phyloP scores from a whole-genome alignment of 2,797 vertebrate genomes.

The Cossypha caffra region DNA sequence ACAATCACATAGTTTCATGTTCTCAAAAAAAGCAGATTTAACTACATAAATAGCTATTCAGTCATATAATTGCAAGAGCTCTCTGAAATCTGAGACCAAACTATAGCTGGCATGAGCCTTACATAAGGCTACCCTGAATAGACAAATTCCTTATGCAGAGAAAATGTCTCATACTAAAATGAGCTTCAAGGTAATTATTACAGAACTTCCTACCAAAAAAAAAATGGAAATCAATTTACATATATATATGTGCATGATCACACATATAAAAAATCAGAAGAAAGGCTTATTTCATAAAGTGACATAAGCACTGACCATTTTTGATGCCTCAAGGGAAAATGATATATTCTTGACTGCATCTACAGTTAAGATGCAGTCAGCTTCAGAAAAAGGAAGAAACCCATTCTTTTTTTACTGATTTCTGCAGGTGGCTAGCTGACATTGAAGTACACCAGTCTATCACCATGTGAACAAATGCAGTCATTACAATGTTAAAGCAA shows the following conservation, averaged over 20 bases:
- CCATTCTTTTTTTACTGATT: neutral
- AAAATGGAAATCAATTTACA: neutral
- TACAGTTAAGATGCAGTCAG: neutral
- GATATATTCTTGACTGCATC: neutral
- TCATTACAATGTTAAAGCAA: neutral
- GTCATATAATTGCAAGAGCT: neutral
- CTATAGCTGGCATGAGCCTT: neutral
- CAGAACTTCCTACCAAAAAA: neutral
- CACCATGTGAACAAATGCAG: neutral
- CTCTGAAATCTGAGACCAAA: neutral
- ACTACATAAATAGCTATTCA: neutral
- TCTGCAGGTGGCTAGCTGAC: neutral
- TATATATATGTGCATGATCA: neutral
- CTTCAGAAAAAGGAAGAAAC: neutral
- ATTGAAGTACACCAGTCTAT: neutral
- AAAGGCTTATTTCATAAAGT: neutral
- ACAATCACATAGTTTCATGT: neutral
- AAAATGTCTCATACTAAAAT: neutral
- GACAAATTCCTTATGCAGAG: neutral
- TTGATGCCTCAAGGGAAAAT: neutral
- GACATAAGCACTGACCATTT: neutral
- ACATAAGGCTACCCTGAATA: neutral
- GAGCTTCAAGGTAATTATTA: neutral
- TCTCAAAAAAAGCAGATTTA: neutral
- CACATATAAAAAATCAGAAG: neutral